Conservation (phyloP, 2,797 vertebrate species). For the Hybognathus amarus region DNA sequence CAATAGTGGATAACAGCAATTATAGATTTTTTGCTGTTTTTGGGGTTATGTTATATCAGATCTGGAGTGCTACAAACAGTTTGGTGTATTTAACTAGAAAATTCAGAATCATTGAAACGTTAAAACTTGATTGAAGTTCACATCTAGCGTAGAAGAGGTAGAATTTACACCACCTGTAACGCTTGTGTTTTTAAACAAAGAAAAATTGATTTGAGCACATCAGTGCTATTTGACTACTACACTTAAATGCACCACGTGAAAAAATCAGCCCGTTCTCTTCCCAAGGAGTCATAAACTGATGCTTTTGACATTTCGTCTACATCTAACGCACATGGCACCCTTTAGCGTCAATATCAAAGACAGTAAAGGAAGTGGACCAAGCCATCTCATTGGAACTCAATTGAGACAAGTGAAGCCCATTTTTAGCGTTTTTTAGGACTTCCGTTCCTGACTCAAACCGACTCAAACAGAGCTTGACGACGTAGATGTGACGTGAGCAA, state of each 20-base stretch:
- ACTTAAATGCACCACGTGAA: not conserved
- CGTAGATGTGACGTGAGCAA: too few relatives aligned
- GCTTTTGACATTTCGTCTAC: too few relatives aligned
- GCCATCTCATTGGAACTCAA: too few relatives aligned
- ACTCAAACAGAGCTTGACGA: too few relatives aligned
- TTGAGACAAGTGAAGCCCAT: too few relatives aligned
- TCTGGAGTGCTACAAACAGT: not conserved
- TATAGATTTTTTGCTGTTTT: slow-evolving; percentile 16
- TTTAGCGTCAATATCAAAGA: too few relatives aligned
- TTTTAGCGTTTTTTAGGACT: too few relatives aligned
- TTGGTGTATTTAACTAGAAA: not conserved
- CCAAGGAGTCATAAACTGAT: too few relatives aligned
- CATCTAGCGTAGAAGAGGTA: not conserved
- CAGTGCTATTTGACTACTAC: not conserved
- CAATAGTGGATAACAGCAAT: slow-evolving; percentile 1
- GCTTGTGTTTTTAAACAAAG: not conserved
- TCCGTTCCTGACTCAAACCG: too few relatives aligned
- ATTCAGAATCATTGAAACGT: slow-evolving; percentile 4
- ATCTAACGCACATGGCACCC: too few relatives aligned
- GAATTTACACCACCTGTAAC: not conserved
- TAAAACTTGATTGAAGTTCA: not conserved
- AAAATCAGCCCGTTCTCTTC: not conserved
- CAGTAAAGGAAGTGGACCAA: too few relatives aligned
- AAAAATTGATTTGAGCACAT: not conserved
- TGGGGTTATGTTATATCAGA: slow-evolving; percentile 13